These are phyloP conservation scores for Zootoca vivipara DNA, from an alignment of 2,113 vertebrate genomes.

Conservation along the genomic window DNA sequence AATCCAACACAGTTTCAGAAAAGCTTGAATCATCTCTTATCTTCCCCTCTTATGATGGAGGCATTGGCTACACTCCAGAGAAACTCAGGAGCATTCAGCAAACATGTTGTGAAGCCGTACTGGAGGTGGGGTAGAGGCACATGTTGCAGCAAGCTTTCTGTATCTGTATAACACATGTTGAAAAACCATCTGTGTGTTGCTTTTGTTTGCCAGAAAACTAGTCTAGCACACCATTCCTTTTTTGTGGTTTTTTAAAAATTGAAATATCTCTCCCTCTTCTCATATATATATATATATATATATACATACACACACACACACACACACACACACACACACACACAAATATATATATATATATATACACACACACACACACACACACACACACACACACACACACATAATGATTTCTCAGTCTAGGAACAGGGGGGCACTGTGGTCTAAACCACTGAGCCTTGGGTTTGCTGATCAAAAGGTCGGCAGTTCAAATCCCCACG, in stretches of 20 bases:
- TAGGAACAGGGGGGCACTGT: not conserved
- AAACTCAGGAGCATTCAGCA: not conserved
- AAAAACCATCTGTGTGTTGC: constrained; percentile 70
- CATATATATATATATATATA: not conserved
- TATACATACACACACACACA: too few relatives aligned
- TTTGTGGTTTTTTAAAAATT: constrained; percentile 50
- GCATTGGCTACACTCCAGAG: not conserved
- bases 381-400: too few relatives aligned
- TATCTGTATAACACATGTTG: constrained; percentile 67
- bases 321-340: too few relatives aligned
- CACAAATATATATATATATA: too few relatives aligned
- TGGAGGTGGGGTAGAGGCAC: not conserved
- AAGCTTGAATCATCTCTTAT: not conserved
- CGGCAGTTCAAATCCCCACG: too few relatives aligned
- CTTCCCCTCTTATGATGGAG: not conserved
- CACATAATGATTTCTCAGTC: not conserved
- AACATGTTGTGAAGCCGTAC: not conserved
- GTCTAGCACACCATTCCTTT: constrained; percentile 39
- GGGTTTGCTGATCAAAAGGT: too few relatives aligned
- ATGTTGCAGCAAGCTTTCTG: constrained; percentile 46
- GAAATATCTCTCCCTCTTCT: not conserved
- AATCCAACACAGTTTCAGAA: not conserved
- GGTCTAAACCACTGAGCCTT: too few relatives aligned
- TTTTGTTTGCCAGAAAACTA: constrained; percentile 63
- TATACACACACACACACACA: too few relatives aligned